phyloP scores from a whole-genome alignment of 2,888 invertebrate genomes.

The Hofmannophila pseudospretella region DNA sequence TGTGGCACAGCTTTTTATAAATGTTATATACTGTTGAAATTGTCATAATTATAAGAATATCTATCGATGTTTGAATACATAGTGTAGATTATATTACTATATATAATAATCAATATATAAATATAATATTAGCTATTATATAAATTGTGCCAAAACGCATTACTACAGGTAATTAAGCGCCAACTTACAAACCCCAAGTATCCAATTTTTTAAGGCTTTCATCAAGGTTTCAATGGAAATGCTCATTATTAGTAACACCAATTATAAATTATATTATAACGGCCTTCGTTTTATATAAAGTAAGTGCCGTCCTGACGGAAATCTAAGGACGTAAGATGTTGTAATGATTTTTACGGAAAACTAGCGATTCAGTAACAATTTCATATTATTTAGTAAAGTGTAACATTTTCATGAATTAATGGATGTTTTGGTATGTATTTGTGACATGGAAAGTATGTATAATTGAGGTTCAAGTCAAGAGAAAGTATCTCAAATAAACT shows the following conservation, averaged over 20 bases:
- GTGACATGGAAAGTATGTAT: too few relatives aligned
- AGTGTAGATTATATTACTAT: conserved; percentile 37
- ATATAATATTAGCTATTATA: conserved; percentile 23
- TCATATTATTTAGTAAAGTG: neutral
- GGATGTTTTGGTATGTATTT: too few relatives aligned
- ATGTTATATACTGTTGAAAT: conserved; percentile 41
- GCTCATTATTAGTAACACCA: conserved; percentile 46
- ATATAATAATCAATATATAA: conserved; percentile 14
- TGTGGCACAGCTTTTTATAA: conserved; percentile 51
- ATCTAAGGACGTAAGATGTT: neutral
- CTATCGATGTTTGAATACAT: conserved; percentile 41
- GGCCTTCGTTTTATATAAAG: neutral
- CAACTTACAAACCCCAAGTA: conserved; percentile 44
- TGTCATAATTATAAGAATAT: conserved; percentile 38
- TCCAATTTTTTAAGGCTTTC: conserved; percentile 9
- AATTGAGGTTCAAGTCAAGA: too few relatives aligned
- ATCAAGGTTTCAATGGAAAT: conserved; percentile 20
- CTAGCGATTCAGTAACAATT: neutral
- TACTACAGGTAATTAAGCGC: conserved; percentile 56
- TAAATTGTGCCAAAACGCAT: conserved; percentile 58
- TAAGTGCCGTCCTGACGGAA: conserved; percentile 1
- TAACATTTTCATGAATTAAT: too few relatives aligned
- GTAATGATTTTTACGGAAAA: neutral
- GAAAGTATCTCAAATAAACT: too few relatives aligned
- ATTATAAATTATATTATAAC: conserved; percentile 10